phyloP scores from a whole-genome alignment of 2,797 vertebrate species.

The Poeciliopsis gracilis region DNA sequence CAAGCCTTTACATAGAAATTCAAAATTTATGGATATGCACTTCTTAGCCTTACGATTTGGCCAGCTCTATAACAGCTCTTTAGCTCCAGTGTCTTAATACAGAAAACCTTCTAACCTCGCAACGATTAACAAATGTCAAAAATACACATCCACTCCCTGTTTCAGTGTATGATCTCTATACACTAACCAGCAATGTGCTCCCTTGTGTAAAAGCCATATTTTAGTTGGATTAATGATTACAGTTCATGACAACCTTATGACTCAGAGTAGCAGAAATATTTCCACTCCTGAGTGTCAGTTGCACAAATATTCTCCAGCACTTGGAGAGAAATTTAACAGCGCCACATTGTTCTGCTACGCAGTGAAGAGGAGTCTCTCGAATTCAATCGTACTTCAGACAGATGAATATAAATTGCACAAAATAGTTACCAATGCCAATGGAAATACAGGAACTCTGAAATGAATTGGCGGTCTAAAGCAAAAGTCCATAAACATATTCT shows the following conservation, averaged over 20 bases:
- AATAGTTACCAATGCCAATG: conserved; percentile 5
- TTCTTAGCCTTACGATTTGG: not conserved
- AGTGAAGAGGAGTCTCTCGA: not conserved
- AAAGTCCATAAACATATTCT: conserved; percentile 14
- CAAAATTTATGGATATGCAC: not conserved
- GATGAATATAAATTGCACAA: conserved; percentile 1
- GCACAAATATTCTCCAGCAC: conserved; percentile 10
- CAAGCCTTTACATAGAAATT: not conserved
- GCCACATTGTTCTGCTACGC: conserved; percentile 4
- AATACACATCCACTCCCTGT: too few relatives aligned
- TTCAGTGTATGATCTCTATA: not conserved
- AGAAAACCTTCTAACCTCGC: not conserved
- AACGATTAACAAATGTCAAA: not conserved
- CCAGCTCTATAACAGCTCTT: not conserved
- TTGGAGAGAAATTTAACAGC: not conserved
- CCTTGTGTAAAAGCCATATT: conserved; percentile 53
- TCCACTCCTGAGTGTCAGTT: conserved; percentile 4
- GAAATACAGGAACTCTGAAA: not conserved
- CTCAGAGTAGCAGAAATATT: conserved; percentile 33
- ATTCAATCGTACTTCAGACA: conserved; percentile 1
- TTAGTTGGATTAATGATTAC: conserved; percentile 69
- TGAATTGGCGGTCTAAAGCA: conserved; percentile 16
- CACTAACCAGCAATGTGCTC: conserved; percentile 14
- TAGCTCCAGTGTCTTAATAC: not conserved
- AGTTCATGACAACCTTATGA: conserved; percentile 51